phyloP scores from a whole-genome alignment of 2,888 invertebrate species.

The Lobophora halterata region DNA sequence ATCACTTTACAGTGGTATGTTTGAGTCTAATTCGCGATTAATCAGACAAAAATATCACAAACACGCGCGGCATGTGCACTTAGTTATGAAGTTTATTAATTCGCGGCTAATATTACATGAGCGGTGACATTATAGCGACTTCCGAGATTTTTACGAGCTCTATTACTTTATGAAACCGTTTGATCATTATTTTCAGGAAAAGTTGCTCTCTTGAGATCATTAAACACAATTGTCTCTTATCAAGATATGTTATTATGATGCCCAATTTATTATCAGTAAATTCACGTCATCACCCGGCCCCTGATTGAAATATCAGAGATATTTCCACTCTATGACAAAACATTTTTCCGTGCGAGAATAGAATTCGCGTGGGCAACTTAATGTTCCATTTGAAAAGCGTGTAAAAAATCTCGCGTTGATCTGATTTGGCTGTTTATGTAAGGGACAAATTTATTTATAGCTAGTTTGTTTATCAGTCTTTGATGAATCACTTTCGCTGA shows the following conservation, averaged over 20 bases:
- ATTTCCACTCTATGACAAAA: conserved; percentile 28
- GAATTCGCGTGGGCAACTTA: conserved; percentile 24
- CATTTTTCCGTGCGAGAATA: conserved; percentile 24
- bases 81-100: conserved; percentile 39
- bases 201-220: too few species aligned
- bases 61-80: conserved; percentile 33
- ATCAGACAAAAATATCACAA: conserved; percentile 32
- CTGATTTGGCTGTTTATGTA: conserved; percentile 8
- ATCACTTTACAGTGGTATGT: conserved; percentile 15
- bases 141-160: conserved; percentile 9
- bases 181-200: background rate
- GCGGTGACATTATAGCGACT: conserved; percentile 21
- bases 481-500: too few species aligned
- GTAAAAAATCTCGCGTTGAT: conserved; percentile 13
- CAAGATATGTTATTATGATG: too few species aligned
- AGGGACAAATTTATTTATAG: too few species aligned
- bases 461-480: too few species aligned
- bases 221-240: too few species aligned
- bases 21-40: conserved; percentile 19
- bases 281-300: conserved; percentile 6
- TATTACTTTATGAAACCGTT: conserved; percentile 16
- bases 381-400: conserved; percentile 12
- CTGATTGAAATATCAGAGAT: conserved; percentile 22
- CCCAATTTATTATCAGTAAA: conserved; percentile 13
- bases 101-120: conserved; percentile 39